Evolutionary conservation across 64 coral and sea anemone species (phyloP).

Genomic region (Porites lutea): DNA sequence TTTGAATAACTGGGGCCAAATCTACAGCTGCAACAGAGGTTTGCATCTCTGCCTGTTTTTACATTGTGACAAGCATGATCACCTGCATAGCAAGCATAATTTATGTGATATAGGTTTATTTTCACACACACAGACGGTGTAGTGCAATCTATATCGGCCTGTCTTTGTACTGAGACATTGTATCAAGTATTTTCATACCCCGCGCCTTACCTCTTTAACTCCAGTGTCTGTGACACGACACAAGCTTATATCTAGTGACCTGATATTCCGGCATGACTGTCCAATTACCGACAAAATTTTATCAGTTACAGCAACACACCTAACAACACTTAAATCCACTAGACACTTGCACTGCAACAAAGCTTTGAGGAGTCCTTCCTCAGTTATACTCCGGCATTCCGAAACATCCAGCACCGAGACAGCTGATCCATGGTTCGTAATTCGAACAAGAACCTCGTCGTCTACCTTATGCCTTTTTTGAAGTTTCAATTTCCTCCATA

Average conservation of each 20-base stretch:
- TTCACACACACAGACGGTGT: no score
- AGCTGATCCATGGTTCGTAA: conserved; percentile 47
- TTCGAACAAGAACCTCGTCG: conserved; percentile 58
- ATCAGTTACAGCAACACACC: conserved; percentile 70
- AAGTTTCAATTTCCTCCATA: conserved; percentile 74
- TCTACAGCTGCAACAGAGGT: no score
- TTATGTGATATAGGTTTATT: no score
- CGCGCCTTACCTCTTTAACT: conserved; percentile 67
- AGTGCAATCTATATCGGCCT: no score
- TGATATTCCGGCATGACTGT: conserved; percentile 61
- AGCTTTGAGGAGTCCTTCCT: conserved; percentile 56
- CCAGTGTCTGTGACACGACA: conserved; percentile 82
- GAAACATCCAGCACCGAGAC: conserved; percentile 72
- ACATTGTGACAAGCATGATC: no score
- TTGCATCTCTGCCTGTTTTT: no score
- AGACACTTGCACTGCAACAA: conserved; percentile 68
- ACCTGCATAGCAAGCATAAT: no score
- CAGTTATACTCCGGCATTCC: conserved; percentile 70
- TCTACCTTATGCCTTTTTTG: conserved; percentile 53
- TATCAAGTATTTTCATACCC: no score
- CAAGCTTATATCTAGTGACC: conserved; percentile 79
- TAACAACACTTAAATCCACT: conserved; percentile 48
- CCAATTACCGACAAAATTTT: conserved; percentile 65
- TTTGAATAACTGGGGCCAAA: no score
- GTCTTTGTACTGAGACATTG: no score